phyloP scores from a whole-genome alignment of 1,140 invertebrate species.

The Drosophila nikananu region DNA sequence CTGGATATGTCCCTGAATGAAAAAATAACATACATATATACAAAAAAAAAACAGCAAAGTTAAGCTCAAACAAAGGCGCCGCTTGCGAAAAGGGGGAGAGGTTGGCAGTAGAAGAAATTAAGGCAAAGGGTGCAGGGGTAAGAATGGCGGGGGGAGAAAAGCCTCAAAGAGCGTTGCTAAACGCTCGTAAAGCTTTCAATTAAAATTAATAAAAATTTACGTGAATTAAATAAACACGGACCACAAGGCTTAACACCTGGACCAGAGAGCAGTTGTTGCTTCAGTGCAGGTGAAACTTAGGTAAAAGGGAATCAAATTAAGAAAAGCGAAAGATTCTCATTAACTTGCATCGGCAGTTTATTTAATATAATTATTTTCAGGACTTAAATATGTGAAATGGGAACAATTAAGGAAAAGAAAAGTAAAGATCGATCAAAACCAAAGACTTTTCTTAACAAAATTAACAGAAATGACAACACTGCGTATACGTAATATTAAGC shows the following conservation, averaged over 20 bases:
- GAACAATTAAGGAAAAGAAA: too few relatives aligned
- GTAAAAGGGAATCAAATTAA: constrained; percentile 2
- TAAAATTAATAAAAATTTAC: constrained; percentile 84
- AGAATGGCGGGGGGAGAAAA: background rate
- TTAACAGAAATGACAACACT: background rate
- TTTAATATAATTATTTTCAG: background rate
- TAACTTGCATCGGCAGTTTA: background rate
- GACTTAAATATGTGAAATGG: background rate
- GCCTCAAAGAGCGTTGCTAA: constrained; percentile 45
- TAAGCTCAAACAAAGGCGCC: constrained; percentile 66
- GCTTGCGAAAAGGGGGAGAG: background rate
- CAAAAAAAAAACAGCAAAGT: constrained; percentile 22
- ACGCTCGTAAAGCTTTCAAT: constrained; percentile 82
- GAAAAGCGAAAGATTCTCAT: background rate
- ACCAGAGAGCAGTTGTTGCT: background rate
- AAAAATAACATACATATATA: constrained; percentile 34
- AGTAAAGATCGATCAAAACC: too few relatives aligned
- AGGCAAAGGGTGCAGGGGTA: background rate
- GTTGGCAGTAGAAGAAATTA: background rate
- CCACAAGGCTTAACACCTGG: background rate
- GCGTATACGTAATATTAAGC: constrained; percentile 1
- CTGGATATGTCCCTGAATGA: background rate
- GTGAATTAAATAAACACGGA: constrained; percentile 77
- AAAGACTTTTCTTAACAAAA: background rate
- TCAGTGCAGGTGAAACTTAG: constrained; percentile 6